Conservation (phyloP, 2,113 vertebrate genomes). For the Heterotis niloticus region DNA sequence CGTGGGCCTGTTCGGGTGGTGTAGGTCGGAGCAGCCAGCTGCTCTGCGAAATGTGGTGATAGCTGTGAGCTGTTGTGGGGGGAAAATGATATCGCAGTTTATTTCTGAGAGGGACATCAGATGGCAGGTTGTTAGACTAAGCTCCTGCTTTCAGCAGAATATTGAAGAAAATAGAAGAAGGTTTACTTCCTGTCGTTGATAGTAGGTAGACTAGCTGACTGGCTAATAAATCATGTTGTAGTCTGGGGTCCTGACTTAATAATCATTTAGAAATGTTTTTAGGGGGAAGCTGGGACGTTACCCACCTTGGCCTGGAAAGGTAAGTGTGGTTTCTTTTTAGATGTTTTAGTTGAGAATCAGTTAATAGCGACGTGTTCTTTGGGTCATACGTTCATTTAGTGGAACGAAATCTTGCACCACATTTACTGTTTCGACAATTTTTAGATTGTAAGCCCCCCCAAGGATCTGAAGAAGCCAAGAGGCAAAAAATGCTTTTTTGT, state of each 20-base stretch:
- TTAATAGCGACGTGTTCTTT: neutral
- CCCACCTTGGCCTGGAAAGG: slow-evolving; percentile 98
- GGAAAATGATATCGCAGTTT: too few species aligned
- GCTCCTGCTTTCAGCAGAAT: too few species aligned
- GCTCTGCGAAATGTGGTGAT: too few species aligned
- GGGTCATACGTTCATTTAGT: neutral
- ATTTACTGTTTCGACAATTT: slow-evolving; percentile 23
- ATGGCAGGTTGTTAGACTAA: neutral
- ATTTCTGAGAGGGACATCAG: too few species aligned
- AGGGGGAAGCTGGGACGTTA: slow-evolving; percentile 98
- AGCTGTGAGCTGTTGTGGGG: too few species aligned
- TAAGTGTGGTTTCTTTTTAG: slow-evolving; percentile 51
- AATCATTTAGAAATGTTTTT: slow-evolving; percentile 29
- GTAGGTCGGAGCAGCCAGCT: too few species aligned
- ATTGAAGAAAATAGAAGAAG: too few species aligned
- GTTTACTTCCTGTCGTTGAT: too few species aligned
- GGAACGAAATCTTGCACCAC: neutral
- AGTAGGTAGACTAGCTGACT: neutral
- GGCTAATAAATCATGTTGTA: neutral
- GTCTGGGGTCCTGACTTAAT: neutral
- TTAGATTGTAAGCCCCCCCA: slow-evolving; percentile 94
- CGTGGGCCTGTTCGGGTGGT: too few species aligned
- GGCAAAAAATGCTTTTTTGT: slow-evolving; percentile 99
- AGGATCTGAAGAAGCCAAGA: slow-evolving; percentile 95
- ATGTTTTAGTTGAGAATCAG: neutral